Evolutionary conservation across 1,140 invertebrate species (phyloP), one percentile per base, ranked within the genome.

Genomic region (Chironomus tepperi): DNA sequence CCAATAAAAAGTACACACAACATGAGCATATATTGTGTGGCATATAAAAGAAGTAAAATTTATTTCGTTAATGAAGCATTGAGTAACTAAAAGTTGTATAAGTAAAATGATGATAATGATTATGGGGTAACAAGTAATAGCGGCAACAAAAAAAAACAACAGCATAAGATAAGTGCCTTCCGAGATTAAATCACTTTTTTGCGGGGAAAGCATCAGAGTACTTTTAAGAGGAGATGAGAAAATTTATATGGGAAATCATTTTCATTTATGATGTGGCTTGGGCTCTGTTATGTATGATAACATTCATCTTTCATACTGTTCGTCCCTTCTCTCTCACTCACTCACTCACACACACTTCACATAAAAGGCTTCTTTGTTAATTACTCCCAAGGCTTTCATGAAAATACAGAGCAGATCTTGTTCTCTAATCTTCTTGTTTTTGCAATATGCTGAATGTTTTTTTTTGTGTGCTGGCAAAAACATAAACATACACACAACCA

Each of bases 131-230:
- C 24, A 34, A 34, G 24, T 34, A 34, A 34, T 34, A 34, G 24
- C 24, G 24, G 24, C 24, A 34, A 34, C 24, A 34, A n/a, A 47
- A 47, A 47, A 15, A n/a, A 57, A 57, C 47, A 57, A 57, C n/a
- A 34, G 47, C 47, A 57, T 15, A n/a, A 57, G 47, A 57, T 57
- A 57, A 57, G 47, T 57, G 47, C 12, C 47, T 57, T 57, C 10
- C 47, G 47, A 57, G 47, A 57, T 57, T 57, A 57, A 57, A 57
- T 57, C 47, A 57, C 47, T 57, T 57, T n/a, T 57, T n/a, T 57
- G 47, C n/a, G 47, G 47, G 24, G 24, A 5, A 34, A 34, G 24
- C 24, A 34, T 34, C 24, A 34, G 24, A 34, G 24, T 34, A 34
- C 24, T 15, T 57, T n/a, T 57, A 3, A 15, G 47, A 15, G 12